Evolutionary conservation across 2,797 vertebrate species (phyloP).

Genomic region (Columba guinea): DNA sequence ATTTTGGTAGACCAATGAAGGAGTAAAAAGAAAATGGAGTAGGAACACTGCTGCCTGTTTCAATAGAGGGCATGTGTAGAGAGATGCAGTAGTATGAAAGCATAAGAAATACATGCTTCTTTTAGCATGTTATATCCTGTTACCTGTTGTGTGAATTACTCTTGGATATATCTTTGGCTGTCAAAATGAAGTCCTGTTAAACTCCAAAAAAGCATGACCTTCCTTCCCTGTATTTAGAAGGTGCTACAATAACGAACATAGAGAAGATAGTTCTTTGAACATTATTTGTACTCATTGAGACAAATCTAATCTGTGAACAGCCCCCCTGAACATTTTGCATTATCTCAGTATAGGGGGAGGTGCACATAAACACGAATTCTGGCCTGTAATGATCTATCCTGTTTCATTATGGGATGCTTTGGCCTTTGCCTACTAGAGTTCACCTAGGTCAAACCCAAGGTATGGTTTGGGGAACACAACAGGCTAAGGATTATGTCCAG

Average conservation of each 20-base stretch:
- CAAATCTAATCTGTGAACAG: neutral
- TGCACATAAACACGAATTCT: rapidly evolving
- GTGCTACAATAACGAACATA: neutral
- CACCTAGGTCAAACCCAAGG: neutral
- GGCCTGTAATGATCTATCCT: neutral
- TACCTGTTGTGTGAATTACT: neutral
- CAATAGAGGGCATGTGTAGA: neutral
- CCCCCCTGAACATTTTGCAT: neutral
- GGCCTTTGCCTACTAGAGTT: neutral
- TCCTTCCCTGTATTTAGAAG: neutral
- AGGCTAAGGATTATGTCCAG: neutral
- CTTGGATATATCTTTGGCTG: neutral
- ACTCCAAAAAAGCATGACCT: neutral
- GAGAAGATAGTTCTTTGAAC: neutral
- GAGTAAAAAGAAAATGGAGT: neutral
- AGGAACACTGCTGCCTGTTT: neutral
- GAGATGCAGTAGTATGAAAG: neutral
- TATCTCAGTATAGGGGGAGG: neutral
- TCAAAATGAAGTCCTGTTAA: neutral
- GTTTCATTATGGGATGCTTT: neutral
- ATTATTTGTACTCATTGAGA: neutral
- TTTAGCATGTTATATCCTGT: neutral
- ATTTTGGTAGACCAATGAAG: neutral
- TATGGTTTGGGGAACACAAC: neutral
- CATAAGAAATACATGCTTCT: neutral